These are phyloP conservation scores for Astropecten irregularis DNA, from an alignment of 53 echinoderm and acorn worm genomes.

Conservation along the genomic window DNA sequence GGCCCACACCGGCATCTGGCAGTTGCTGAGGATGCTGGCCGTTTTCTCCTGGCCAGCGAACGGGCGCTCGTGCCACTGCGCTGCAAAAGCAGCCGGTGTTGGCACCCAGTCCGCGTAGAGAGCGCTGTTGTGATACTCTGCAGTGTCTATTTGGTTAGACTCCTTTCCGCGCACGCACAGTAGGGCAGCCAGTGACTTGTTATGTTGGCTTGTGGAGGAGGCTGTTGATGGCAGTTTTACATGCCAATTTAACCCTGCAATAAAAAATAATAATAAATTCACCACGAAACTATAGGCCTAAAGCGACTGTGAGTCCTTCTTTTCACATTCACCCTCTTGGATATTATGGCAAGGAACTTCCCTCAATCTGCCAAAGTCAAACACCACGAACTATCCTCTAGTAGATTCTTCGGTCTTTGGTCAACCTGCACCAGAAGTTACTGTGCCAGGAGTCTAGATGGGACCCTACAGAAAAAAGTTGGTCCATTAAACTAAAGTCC, in stretches of 20 bases:
- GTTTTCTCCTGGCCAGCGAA: conserved; percentile 80
- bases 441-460: too few species aligned
- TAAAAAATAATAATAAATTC: background rate
- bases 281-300: too few species aligned
- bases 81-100: conserved; percentile 50
- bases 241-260: conserved; percentile 91
- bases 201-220: conserved; percentile 41
- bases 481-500: too few species aligned
- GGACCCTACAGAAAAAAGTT: too few species aligned
- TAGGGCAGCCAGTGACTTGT: conserved; percentile 78
- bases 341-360: too few species aligned
- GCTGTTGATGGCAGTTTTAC: conserved; percentile 63
- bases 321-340: too few species aligned
- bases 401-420: too few species aligned
- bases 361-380: too few species aligned
- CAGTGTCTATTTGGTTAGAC: conserved; percentile 49
- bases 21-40: conserved; percentile 78
- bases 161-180: conserved; percentile 84
- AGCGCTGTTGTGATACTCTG: conserved; percentile 47
- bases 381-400: too few species aligned
- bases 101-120: conserved; percentile 89
- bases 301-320: too few species aligned
- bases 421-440: too few species aligned
- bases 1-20: conserved; percentile 65
- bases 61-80: conserved; percentile 59